Evolutionary conservation across 2,113 vertebrate species (phyloP).

Genomic region (Zosterops borbonicus): DNA sequence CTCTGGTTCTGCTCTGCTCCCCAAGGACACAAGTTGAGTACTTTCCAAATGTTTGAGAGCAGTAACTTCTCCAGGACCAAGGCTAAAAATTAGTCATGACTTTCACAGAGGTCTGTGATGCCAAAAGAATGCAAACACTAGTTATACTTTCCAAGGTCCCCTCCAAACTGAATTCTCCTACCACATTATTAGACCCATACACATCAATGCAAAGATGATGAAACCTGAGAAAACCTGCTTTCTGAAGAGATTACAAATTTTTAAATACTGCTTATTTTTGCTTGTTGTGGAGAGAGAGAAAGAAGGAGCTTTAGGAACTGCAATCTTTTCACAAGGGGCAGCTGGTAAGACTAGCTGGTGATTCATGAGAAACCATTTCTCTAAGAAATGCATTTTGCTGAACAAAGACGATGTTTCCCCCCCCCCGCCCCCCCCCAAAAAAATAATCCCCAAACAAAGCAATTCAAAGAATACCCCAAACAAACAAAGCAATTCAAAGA

Average conservation of each 20-base stretch:
- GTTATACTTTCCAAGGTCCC: not conserved
- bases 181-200: not conserved
- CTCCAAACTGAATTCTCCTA: not conserved
- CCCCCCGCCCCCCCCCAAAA: not conserved
- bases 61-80: not conserved
- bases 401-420: not conserved
- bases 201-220: not conserved
- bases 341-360: not conserved
- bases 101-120: not conserved
- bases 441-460: not conserved
- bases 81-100: not conserved
- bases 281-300: not conserved
- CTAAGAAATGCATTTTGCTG: not conserved
- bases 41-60: not conserved
- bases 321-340: not conserved
- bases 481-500: not conserved
- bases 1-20: not conserved
- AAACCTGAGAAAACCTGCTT: not conserved
- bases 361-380: not conserved
- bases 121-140: not conserved
- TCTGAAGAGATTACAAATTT: not conserved
- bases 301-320: not conserved
- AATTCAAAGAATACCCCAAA: no score
- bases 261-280: not conserved
- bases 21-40: accelerated